Conservation (phyloP, 1,140 invertebrate species). For the Pseudomyrmex flavicornis region DNA sequence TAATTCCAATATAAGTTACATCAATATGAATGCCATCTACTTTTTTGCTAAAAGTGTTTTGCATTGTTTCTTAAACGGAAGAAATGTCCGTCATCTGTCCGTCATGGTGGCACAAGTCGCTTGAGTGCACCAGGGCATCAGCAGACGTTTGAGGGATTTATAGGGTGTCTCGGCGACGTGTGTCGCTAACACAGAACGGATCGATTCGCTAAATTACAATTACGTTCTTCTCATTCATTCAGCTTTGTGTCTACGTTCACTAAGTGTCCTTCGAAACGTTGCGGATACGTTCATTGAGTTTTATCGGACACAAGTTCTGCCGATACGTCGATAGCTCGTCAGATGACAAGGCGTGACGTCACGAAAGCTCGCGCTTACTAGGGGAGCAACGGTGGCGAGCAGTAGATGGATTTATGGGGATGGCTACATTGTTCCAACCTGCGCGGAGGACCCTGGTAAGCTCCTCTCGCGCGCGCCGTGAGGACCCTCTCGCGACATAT, state of each 20-base stretch:
- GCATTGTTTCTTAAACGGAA: conserved; percentile 17
- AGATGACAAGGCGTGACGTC: conserved; percentile 78
- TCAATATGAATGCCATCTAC: neutral
- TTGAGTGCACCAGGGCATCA: conserved; percentile 83
- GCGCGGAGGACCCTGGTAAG: conserved; percentile 73
- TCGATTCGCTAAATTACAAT: conserved; percentile 46
- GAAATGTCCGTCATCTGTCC: conserved; percentile 83
- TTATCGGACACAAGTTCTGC: conserved; percentile 28
- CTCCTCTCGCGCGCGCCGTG: conserved; percentile 65
- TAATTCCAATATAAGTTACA: neutral
- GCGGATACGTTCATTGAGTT: conserved; percentile 20
- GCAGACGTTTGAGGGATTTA: conserved; percentile 85
- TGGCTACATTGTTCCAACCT: conserved; percentile 58
- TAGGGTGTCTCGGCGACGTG: conserved; percentile 72
- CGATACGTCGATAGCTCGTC: conserved; percentile 62
- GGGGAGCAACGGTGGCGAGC: conserved; percentile 77
- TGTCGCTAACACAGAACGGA: conserved; percentile 13
- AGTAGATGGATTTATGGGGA: conserved; percentile 78
- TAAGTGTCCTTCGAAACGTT: neutral
- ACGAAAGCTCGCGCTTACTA: conserved; percentile 80
- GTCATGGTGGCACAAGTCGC: conserved; percentile 84
- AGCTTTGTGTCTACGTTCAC: neutral
- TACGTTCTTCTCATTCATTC: neutral
- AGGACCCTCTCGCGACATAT: neutral
- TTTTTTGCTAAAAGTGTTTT: neutral